Evolutionary conservation across 2,113 vertebrate species (phyloP).

Genomic region (Capreolus pygargus): DNA sequence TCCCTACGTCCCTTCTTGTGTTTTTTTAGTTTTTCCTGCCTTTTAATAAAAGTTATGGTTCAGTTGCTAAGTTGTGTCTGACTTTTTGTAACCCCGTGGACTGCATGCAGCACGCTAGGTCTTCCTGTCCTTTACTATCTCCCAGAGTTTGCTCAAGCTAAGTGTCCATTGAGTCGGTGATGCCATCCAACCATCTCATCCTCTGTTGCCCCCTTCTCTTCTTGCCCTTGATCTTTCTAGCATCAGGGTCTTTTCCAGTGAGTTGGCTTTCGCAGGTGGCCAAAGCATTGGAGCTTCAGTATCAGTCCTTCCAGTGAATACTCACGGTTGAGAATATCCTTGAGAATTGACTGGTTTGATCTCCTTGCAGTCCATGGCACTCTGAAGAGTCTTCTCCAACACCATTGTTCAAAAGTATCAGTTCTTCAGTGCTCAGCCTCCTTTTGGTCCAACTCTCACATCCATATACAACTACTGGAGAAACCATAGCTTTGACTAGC

Average conservation of each 20-base stretch:
- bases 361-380: not conserved
- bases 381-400: not conserved
- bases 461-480: not conserved
- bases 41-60: not conserved
- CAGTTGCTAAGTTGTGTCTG: not conserved
- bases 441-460: not conserved
- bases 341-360: not conserved
- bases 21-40: not conserved
- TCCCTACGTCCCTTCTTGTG: fast-evolving
- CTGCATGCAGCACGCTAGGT: not conserved
- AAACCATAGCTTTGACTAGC: not conserved
- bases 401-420: not conserved
- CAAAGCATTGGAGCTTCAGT: not conserved
- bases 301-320: not conserved
- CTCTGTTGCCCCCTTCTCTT: not conserved
- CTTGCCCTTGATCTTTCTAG: not conserved
- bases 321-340: not conserved
- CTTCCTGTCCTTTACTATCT: not conserved
- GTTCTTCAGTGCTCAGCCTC: not conserved
- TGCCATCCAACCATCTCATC: not conserved
- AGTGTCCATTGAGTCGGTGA: not conserved
- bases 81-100: not conserved
- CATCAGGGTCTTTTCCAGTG: not conserved
- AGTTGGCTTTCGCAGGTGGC: not conserved
- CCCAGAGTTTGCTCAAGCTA: not conserved